Base-by-base conservation (phyloP, 1,140 invertebrate species). In the Arctopsyche grandis region DNA sequence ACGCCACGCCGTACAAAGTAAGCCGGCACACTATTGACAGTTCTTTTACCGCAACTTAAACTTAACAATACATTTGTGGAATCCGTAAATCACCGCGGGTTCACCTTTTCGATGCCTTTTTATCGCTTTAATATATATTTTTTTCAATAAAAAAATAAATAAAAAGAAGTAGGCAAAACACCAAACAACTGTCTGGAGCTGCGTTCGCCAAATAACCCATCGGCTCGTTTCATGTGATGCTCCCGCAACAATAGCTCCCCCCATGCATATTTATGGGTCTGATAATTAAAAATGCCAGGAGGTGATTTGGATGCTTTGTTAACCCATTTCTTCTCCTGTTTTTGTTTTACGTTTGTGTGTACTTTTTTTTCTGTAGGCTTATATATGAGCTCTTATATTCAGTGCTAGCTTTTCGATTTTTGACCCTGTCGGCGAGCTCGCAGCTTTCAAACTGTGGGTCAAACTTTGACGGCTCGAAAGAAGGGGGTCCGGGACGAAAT, bases 291-390 rank as follows among this genome's bases (percentile, higher is more conserved):
- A 79, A 76, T 76, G 77, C 74, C 80, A 73, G 66, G 44, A 75
- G 80, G 77, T 79, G 80, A 81, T 81, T 81, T 81, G 77, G 77
- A 71, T 79, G 63, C 74, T 79, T 74, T 81, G 77, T 81, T 81
- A 79, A 77, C 77, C 78, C 74, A 76, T 77, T 81, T 81, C 69
- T 79, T 78, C 58, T 77, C 60, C 74, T 69, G 29, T 76, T 80
- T 79, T 77, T 24, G 24, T 63, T 9, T 69, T 63, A n/a, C 58
- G 58, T 22, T 22, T 63, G 21, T 58, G 44, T 46, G n/a, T 22
- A 22, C 4, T 63, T 63, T 63, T 63, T 63, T 63, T 19, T 5
- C 12, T 9, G 5, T 22, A 63, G 21, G 3, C 16, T 75, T 75
- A 60, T 60, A n/a, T n/a, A n/a, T n/a, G n/a, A n/a, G n/a, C n/a